These are phyloP conservation scores for Delphinus delphis DNA, from an alignment of 2,113 vertebrate species.

Conservation along the genomic window DNA sequence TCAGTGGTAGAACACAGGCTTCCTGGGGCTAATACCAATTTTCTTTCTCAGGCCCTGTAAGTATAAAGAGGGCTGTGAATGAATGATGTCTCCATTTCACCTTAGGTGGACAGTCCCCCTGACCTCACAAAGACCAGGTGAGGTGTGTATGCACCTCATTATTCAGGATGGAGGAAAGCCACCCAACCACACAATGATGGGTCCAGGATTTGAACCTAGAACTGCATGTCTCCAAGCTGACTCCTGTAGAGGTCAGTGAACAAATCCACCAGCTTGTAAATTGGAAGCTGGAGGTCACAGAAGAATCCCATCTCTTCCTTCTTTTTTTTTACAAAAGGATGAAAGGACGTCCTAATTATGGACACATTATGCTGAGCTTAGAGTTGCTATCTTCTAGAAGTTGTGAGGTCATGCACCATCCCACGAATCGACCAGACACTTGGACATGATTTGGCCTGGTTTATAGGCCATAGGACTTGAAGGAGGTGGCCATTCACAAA, in stretches of 20 bases:
- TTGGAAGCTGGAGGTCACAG: neutral
- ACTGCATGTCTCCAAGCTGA: neutral
- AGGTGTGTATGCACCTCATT: neutral
- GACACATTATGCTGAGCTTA: neutral
- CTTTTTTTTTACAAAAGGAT: neutral
- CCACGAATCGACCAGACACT: neutral
- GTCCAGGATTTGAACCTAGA: neutral
- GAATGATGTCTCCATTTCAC: neutral
- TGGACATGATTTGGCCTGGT: neutral
- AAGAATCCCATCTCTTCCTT: neutral
- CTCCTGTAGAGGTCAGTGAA: neutral
- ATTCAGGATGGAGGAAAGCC: neutral
- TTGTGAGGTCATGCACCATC: neutral
- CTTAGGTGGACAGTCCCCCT: neutral
- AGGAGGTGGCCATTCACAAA: neutral
- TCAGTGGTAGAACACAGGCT: neutral
- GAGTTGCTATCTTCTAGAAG: neutral
- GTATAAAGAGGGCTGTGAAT: neutral
- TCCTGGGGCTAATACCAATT: fast-evolving
- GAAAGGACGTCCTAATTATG: neutral
- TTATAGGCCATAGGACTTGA: neutral
- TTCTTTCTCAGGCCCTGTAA: neutral
- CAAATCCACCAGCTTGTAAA: no score
- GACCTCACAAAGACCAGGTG: neutral
- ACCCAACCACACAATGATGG: neutral